Conservation (phyloP, 2,113 vertebrate genomes). For the Euleptes europaea region DNA sequence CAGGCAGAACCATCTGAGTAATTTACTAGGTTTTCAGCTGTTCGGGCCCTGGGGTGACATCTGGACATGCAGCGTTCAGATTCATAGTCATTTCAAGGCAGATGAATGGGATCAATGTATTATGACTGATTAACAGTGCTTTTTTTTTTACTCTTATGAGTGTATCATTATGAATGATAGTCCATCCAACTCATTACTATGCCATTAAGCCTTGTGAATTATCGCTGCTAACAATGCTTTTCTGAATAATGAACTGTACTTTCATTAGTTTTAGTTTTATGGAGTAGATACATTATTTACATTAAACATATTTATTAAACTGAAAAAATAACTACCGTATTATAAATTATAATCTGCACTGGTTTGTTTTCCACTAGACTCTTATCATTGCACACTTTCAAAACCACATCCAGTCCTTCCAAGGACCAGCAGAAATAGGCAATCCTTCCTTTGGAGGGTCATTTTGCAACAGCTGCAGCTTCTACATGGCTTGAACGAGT, state of each 20-base stretch:
- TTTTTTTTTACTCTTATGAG: background rate
- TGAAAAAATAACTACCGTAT: background rate
- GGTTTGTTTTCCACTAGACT: background rate
- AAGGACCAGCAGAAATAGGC: background rate
- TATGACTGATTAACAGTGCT: background rate
- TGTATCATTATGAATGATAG: conserved; percentile 4
- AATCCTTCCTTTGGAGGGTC: background rate
- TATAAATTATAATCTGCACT: conserved; percentile 4
- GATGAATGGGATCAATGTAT: conserved; percentile 18
- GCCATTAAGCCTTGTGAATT: conserved; percentile 6
- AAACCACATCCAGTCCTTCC: background rate
- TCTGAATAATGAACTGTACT: conserved; percentile 5
- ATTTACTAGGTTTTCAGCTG: conserved; percentile 1
- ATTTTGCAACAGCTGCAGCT: background rate
- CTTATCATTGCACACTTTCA: background rate
- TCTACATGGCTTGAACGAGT: too few species aligned
- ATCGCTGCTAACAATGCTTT: conserved; percentile 1
- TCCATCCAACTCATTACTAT: conserved; percentile 6
- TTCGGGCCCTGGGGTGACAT: background rate
- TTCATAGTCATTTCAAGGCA: background rate
- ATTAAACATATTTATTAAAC: conserved; percentile 9
- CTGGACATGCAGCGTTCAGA: background rate
- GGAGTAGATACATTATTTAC: conserved; percentile 6
- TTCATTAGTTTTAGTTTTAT: conserved; percentile 17
- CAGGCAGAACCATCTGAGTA: background rate